A percentile compares a stretch with the other conserved stretches of the same genome.
These are phyloP conservation scores for Plusia festucae DNA, from an alignment of 2,888 invertebrate genomes.

Conservation along the genomic window DNA sequence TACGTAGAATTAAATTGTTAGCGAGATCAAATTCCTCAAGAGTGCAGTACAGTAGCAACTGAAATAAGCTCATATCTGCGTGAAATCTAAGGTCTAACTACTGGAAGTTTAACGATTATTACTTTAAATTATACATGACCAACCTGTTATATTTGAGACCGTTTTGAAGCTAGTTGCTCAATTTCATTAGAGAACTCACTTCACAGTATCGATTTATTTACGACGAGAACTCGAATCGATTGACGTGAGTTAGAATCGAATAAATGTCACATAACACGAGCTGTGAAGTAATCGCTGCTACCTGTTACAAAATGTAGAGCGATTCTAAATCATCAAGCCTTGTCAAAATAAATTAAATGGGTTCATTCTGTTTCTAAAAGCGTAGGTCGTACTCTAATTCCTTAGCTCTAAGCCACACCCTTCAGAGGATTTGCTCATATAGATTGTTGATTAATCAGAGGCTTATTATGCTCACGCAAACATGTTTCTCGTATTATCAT, in stretches of 20 bases:
- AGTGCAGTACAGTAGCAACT: conserved; percentile 40
- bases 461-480: conserved; percentile 69
- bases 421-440: conserved; percentile 71
- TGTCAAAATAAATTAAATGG: conserved; percentile 78
- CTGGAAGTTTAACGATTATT: conserved; percentile 64
- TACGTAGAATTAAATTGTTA: conserved; percentile 51
- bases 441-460: conserved; percentile 74
- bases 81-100: conserved; percentile 61
- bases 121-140: conserved; percentile 57
- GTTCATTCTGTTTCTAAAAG: conserved; percentile 69
- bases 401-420: conserved; percentile 71
- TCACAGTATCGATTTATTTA: conserved; percentile 44
- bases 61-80: conserved; percentile 60
- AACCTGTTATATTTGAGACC: conserved; percentile 52
- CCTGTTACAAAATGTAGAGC: conserved; percentile 63
- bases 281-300: conserved; percentile 52
- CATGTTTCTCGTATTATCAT: conserved; percentile 65
- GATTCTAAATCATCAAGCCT: conserved; percentile 71
- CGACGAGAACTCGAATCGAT: conserved; percentile 47
- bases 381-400: conserved; percentile 77
- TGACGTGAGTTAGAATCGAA: conserved; percentile 54
- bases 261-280: conserved; percentile 56
- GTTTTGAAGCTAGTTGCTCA: conserved; percentile 47
- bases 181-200: conserved; percentile 34
- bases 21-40: conserved; percentile 41